Percentiles rank a stretch among this genome's conserved stretches.
phyloP scores from a whole-genome alignment of 2,113 vertebrate genomes.

The Halcyon senegalensis region DNA sequence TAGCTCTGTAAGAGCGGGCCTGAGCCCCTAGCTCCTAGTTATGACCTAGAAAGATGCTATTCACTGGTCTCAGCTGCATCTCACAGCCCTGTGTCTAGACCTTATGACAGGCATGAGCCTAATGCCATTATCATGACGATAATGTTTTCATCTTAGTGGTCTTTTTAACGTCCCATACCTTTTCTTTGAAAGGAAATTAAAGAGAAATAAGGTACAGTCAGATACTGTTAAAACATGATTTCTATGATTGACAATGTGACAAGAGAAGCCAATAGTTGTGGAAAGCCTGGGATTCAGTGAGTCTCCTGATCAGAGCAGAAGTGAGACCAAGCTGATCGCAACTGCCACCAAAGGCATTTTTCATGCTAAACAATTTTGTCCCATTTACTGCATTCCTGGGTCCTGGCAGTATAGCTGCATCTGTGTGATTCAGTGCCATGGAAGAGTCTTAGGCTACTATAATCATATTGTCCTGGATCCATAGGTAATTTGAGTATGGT shows the following conservation, averaged over 20 bases:
- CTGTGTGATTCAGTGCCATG: neutral
- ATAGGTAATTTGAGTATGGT: neutral
- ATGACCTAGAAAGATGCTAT: neutral
- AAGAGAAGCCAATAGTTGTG: neutral
- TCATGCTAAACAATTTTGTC: neutral
- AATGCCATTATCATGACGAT: neutral
- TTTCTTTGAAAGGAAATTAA: neutral
- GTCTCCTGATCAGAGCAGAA: neutral
- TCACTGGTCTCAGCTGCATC: neutral
- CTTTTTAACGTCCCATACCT: neutral
- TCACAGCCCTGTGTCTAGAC: neutral
- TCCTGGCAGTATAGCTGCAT: neutral
- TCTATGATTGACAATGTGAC: neutral
- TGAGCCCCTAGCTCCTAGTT: neutral
- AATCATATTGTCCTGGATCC: neutral
- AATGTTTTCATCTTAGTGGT: neutral
- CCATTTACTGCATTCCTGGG: neutral
- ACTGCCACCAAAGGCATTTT: neutral
- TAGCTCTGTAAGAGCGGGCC: neutral
- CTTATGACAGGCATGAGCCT: neutral
- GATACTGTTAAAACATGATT: neutral
- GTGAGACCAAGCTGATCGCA: neutral
- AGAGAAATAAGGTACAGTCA: neutral
- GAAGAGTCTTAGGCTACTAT: neutral
- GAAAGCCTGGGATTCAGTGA: neutral